phyloP scores from a whole-genome alignment of 2,888 invertebrate genomes.

The Ischnura elegans region DNA sequence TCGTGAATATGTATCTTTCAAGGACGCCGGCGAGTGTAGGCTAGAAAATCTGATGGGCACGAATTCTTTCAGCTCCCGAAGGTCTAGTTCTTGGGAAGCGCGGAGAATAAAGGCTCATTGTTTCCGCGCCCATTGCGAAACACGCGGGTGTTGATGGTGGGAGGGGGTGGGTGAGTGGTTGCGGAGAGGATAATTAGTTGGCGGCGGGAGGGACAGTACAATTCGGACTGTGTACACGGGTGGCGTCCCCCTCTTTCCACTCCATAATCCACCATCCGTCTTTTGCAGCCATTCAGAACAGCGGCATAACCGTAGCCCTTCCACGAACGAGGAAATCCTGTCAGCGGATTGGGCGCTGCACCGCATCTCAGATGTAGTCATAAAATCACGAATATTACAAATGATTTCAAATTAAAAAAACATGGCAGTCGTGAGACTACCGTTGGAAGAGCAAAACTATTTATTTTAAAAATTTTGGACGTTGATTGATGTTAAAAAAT shows the following conservation, averaged over 20 bases:
- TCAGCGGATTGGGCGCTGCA: no score
- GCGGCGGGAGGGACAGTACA: neutral
- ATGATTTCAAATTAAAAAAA: no score
- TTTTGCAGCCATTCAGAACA: neutral
- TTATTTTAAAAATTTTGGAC: no score
- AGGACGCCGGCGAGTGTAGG: constrained; percentile 9
- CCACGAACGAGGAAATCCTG: no score
- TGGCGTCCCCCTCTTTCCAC: neutral
- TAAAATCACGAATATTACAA: no score
- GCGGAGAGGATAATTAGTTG: neutral
- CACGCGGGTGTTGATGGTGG: neutral
- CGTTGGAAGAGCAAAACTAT: no score
- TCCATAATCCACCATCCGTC: neutral
- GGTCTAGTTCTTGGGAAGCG: constrained; percentile 35
- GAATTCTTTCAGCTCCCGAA: constrained; percentile 7
- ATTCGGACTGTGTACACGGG: neutral
- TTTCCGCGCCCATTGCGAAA: constrained; percentile 16
- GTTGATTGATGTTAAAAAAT: no score
- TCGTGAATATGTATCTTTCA: constrained; percentile 19
- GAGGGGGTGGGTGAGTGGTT: neutral
- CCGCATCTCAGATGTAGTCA: no score
- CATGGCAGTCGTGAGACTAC: no score
- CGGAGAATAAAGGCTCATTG: constrained; percentile 22
- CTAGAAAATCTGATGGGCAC: constrained; percentile 38
- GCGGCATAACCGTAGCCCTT: neutral